Conservation (phyloP, 92 coral and sea anemone species). For the Parazoanthus swiftii region DNA sequence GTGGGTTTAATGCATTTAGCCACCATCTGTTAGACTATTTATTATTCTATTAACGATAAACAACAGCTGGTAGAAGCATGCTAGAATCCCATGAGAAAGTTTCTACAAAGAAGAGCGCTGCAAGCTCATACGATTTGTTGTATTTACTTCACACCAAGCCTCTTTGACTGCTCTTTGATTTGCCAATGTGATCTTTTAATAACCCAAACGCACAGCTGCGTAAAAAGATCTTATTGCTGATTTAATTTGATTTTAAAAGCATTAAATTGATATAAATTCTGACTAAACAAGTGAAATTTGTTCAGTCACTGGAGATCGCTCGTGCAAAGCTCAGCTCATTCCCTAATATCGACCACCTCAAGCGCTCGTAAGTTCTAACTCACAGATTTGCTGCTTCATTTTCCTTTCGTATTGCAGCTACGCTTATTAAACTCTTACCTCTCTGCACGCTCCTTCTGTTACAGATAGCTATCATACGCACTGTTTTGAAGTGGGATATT, state of each 20-base stretch:
- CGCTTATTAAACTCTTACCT: background rate
- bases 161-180: slow-evolving; percentile 82
- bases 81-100: slow-evolving; percentile 99
- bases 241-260: slow-evolving; percentile 98
- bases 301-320: slow-evolving; percentile 84
- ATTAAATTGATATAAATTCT: slow-evolving; percentile 97
- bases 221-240: slow-evolving; percentile 79
- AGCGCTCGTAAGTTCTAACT: slow-evolving; percentile 22
- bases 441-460: background rate
- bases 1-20: slow-evolving; percentile 98
- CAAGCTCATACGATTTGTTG: slow-evolving; percentile 64
- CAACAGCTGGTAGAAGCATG: slow-evolving; percentile 99
- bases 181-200: slow-evolving; percentile 88
- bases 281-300: slow-evolving; percentile 91
- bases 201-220: slow-evolving; percentile 97
- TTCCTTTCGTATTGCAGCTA: slow-evolving; percentile 32
- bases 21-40: slow-evolving; percentile 99
- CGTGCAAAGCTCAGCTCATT: slow-evolving; percentile 48
- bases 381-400: background rate
- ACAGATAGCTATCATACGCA: slow-evolving; percentile 21
- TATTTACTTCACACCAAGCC: slow-evolving; percentile 67
- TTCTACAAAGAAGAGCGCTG: slow-evolving; percentile 99
- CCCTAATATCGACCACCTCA: slow-evolving; percentile 16
- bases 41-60: slow-evolving; percentile 99
- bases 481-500: slow-evolving; percentile 14